Conservation (phyloP, 2,113 vertebrate species). For the Turnix velox region DNA sequence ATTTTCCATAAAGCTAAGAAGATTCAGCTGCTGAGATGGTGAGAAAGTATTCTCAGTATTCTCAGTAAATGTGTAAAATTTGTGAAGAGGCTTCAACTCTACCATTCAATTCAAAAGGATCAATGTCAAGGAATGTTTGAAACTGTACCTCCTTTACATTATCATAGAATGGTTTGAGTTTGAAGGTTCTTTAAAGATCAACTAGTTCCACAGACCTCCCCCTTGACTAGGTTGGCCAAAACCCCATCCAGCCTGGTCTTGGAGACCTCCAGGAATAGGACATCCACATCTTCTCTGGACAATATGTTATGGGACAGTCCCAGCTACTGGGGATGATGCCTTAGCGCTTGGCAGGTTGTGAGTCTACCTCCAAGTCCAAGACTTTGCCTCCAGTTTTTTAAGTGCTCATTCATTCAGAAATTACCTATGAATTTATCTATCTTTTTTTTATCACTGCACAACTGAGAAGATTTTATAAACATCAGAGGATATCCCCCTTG, state of each 20-base stretch:
- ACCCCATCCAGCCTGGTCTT: neutral
- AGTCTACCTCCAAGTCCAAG: neutral
- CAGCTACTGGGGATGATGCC: neutral
- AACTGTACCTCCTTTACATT: rapidly evolving
- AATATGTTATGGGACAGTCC: neutral
- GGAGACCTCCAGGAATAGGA: neutral
- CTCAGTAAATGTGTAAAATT: neutral
- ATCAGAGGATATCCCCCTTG: neutral
- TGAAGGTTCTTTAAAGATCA: neutral
- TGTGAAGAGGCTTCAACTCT: neutral
- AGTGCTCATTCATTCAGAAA: neutral
- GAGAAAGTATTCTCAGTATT: neutral
- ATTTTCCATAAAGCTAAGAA: neutral
- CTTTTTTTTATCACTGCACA: neutral
- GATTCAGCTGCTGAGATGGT: neutral
- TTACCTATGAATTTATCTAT: neutral
- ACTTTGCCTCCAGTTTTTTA: neutral
- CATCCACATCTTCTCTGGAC: neutral
- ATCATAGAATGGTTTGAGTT: neutral
- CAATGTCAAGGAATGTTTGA: neutral
- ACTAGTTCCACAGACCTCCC: neutral
- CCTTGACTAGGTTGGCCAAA: neutral
- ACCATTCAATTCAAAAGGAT: neutral
- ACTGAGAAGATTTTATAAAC: neutral
- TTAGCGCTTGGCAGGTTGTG: neutral